Conservation (phyloP, 1,140 invertebrate species). For the Scaptomyza montana region DNA sequence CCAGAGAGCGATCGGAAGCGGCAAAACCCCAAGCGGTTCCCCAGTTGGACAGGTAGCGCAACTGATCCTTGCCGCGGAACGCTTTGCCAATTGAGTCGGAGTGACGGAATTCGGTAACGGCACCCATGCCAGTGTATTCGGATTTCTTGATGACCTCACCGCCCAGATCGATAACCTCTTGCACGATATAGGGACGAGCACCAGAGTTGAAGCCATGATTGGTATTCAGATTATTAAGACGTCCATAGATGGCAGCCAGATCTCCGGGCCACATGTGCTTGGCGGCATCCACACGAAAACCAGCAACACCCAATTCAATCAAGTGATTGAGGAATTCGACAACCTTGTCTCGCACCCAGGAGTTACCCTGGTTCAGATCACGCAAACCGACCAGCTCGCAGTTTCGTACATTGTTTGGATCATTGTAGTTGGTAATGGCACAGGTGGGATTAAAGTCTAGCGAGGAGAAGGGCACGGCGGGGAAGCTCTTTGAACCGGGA, state of each 20-base stretch:
- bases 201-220: conserved; percentile 86
- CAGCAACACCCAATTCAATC: conserved; percentile 91
- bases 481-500: conserved; percentile 84
- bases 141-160: conserved; percentile 81
- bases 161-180: conserved; percentile 92
- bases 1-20: conserved; percentile 84
- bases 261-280: conserved; percentile 92
- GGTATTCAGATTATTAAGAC: conserved; percentile 86
- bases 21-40: conserved; percentile 85
- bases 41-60: conserved; percentile 85
- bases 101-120: conserved; percentile 90
- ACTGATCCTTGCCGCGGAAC: conserved; percentile 85
- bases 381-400: conserved; percentile 89
- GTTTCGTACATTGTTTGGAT: conserved; percentile 87
- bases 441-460: conserved; percentile 86
- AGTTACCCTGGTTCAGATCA: conserved; percentile 87
- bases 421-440: conserved; percentile 85
- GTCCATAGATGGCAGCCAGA: conserved; percentile 80
- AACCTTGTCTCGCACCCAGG: conserved; percentile 88
- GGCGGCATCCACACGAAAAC: conserved; percentile 89
- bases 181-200: conserved; percentile 88
- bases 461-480: conserved; percentile 86
- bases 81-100: conserved; percentile 86
- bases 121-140: conserved; percentile 88
- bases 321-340: conserved; percentile 88